Base-by-base conservation (phyloP, 2,113 vertebrate genomes). In the Albula glossodonta region DNA sequence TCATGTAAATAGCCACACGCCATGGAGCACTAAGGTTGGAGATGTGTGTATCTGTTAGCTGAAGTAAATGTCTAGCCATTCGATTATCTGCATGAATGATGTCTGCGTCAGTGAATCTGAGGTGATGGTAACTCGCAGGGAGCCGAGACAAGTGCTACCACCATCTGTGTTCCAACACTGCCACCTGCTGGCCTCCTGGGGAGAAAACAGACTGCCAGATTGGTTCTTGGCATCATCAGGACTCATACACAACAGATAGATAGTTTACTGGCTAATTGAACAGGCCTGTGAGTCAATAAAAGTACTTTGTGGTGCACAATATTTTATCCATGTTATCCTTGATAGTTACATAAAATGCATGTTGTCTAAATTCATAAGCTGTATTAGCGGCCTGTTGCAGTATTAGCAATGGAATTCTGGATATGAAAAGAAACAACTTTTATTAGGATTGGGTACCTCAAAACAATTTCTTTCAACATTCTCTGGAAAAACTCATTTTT, bases 91-190 rank as follows among this genome's bases (percentile, higher is more conserved):
- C 8, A 10, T 74, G 70, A 74, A 22, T 2, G 70, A 74, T 74
- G 70, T 74, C n/a, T 8, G 70, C 70, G 70, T 22, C 70, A 31
- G n/a, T 7, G 70, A 74, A 31, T 74, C 22, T 8, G 70, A 31
- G n/a, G 70, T 22, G 70, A 74, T 31, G 70, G n/a, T 74, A 31
- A 25, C 70, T n/a, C 15, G 4, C 63, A 0, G 70, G 70, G n/a
- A 74, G n/a, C 70, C 11, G 4, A n/a, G 5, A 8, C 22, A 10
- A n/a, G 8, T 10, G 70, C 1, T 22, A 2, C n/a, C 2, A 9
- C 70, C n/a, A 31, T 74, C 70, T 31, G n/a, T 8, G 70, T n/a
- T 74, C 70, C 70, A 74, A 74, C 70, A 74, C 70, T 74, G 70
- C 70, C 70, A 74, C n/a, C 70, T 74, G 70, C 70, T 74, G 70